These are phyloP conservation scores for Parauchenoglanis ngamensis DNA, from an alignment of 2,797 vertebrate genomes.

Conservation along the genomic window DNA sequence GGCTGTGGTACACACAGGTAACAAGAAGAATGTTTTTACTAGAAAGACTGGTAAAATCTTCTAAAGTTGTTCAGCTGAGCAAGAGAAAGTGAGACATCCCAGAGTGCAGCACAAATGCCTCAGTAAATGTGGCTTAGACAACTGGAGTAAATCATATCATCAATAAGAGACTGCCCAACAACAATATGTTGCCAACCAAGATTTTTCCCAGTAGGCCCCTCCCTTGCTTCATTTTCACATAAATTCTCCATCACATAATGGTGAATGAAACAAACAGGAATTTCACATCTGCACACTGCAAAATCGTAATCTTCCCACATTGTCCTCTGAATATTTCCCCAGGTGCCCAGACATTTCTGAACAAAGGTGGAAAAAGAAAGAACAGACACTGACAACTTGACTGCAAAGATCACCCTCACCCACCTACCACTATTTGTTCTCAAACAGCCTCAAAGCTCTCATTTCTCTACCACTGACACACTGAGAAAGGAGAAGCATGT, in stretches of 20 bases:
- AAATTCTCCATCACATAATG: slow-evolving; percentile 25
- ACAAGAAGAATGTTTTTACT: not conserved
- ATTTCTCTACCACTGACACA: slow-evolving; percentile 27
- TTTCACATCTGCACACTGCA: slow-evolving; percentile 38
- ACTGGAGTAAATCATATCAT: slow-evolving; percentile 22
- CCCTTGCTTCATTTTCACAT: slow-evolving; percentile 35
- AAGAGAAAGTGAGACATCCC: not conserved
- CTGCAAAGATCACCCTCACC: slow-evolving; percentile 26
- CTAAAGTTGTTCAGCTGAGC: not conserved
- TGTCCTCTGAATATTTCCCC: not conserved
- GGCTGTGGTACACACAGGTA: not conserved
- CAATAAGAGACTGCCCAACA: not conserved
- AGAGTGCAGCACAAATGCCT: not conserved
- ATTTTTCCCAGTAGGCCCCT: slow-evolving; percentile 8
- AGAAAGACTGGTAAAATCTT: not conserved
- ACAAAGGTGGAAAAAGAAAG: slow-evolving; percentile 16
- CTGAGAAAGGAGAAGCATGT: slow-evolving; percentile 4
- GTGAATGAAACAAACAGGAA: slow-evolving; percentile 42
- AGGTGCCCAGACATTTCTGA: slow-evolving; percentile 12
- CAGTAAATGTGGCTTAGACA: not conserved
- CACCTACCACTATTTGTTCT: slow-evolving; percentile 35
- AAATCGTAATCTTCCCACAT: not conserved
- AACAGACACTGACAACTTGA: slow-evolving; percentile 22
- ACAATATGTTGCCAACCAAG: slow-evolving; percentile 36
- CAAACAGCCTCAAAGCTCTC: slow-evolving; percentile 35